A percentile compares a stretch with the other conserved stretches of the same genome.
These are phyloP conservation scores for Parambassis ranga DNA, from an alignment of 2,797 vertebrate species.

Conservation along the genomic window DNA sequence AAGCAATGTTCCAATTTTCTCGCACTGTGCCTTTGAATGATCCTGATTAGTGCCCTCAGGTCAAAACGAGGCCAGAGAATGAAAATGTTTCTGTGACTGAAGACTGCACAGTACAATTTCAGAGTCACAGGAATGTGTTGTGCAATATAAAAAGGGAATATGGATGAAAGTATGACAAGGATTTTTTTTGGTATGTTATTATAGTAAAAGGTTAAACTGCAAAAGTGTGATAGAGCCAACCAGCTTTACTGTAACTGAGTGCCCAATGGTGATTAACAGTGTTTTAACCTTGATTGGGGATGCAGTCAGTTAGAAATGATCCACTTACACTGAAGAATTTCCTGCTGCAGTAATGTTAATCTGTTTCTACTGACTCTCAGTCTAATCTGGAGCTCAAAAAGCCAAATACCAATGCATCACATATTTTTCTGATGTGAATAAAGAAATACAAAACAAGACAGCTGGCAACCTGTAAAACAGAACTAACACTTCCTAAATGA, in stretches of 20 bases:
- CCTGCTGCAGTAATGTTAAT: conserved; percentile 62
- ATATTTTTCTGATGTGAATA: background rate
- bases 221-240: background rate
- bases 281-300: conserved; percentile 40
- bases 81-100: background rate
- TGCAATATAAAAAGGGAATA: background rate
- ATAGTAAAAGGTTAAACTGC: background rate
- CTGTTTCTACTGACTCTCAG: conserved; percentile 54
- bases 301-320: conserved; percentile 65
- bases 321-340: conserved; percentile 61
- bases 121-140: background rate
- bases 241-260: background rate
- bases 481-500: conserved; percentile 33
- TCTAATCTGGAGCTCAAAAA: conserved; percentile 48
- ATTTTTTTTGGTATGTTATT: background rate
- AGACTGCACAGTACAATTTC: background rate
- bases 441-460: background rate
- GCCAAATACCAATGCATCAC: conserved; percentile 45
- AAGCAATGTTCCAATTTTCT: conserved; percentile 54
- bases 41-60: conserved; percentile 42
- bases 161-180: background rate
- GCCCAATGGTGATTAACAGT: conserved; percentile 6
- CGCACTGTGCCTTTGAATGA: conserved; percentile 53
- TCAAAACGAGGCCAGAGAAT: conserved; percentile 30
- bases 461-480: conserved; percentile 23